Percentiles rank a stretch among this genome's conserved stretches.
phyloP scores from a whole-genome alignment of 2,113 vertebrate species.

The Eonycteris spelaea region DNA sequence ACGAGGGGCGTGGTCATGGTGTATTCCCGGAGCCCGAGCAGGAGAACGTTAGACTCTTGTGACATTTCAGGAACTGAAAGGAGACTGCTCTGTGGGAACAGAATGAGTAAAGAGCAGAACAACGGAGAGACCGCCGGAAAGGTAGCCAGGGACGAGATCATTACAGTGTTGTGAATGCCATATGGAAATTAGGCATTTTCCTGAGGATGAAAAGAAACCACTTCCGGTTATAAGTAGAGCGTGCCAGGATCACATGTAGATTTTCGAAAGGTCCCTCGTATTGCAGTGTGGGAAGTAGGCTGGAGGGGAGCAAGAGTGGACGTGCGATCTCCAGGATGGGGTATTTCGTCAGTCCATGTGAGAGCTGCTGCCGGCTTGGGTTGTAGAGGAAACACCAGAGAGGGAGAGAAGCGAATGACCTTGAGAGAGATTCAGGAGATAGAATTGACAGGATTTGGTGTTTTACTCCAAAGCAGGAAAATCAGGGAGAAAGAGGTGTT shows the following conservation, averaged over 20 bases:
- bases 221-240: background rate
- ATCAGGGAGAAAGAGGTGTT: background rate
- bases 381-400: background rate
- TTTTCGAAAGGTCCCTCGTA: background rate
- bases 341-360: fast-evolving
- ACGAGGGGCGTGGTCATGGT: fast-evolving
- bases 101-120: background rate
- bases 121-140: background rate
- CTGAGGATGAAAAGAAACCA: background rate
- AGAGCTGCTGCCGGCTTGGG: background rate
- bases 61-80: background rate
- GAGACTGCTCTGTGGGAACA: too few species aligned
- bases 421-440: background rate
- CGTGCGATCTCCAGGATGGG: background rate
- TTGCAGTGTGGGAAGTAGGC: background rate
- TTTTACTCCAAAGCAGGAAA: background rate
- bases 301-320: background rate
- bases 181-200: background rate
- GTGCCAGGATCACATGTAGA: background rate
- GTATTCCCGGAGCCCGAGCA: background rate
- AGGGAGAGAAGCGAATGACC: background rate
- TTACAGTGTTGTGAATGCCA: too few species aligned
- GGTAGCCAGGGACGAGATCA: background rate
- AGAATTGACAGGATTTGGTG: background rate
- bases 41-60: background rate